Conservation (phyloP, 2,113 vertebrate genomes). For the Myiozetetes cayanensis region DNA sequence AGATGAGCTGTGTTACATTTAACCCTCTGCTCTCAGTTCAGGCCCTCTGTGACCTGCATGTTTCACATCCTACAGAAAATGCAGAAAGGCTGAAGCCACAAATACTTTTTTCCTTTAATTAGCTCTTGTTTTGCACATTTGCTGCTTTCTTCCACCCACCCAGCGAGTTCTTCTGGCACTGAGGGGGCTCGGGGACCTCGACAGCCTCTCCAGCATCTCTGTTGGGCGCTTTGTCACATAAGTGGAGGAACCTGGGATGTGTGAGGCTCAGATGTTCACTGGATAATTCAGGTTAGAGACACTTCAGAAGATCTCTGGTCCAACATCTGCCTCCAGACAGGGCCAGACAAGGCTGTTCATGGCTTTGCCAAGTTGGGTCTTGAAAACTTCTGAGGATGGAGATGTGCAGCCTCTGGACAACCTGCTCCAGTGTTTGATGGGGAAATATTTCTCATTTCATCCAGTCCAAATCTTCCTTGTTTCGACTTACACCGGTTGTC, state of each 20-base stretch:
- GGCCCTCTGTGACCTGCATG: not conserved
- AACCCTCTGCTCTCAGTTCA: not conserved
- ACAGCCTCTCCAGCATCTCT: not conserved
- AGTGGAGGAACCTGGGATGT: not conserved
- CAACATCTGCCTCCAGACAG: not conserved
- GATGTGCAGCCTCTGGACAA: not conserved
- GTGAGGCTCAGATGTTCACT: fast-evolving
- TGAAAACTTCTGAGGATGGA: not conserved
- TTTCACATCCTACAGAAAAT: not conserved
- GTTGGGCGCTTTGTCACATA: not conserved
- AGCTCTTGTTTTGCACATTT: not conserved
- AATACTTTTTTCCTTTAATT: not conserved
- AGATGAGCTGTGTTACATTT: not conserved
- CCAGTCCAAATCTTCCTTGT: not conserved
- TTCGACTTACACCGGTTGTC: not conserved
- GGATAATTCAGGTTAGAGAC: not conserved
- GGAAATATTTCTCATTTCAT: not conserved
- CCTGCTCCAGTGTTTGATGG: fast-evolving
- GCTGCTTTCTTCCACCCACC: not conserved
- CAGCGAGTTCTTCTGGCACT: not conserved
- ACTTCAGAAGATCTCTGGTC: not conserved
- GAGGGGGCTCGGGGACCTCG: not conserved
- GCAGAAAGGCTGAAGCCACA: not conserved
- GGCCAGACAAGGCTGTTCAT: not conserved
- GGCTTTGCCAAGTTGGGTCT: not conserved